phyloP scores from a whole-genome alignment of 2,888 invertebrate species.

The Cartodere bifasciata region DNA sequence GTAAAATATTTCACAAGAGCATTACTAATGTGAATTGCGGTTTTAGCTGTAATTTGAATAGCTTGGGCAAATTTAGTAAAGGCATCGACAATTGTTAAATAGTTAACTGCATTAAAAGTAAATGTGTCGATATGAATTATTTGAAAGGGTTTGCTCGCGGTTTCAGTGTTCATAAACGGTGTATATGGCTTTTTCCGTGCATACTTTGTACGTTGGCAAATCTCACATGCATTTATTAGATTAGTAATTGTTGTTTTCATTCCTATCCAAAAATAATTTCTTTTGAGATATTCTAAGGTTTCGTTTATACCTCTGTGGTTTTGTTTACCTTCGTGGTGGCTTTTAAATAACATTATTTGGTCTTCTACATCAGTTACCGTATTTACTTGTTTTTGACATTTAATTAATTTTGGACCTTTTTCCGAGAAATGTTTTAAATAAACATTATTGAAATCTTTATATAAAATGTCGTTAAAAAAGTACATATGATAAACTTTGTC shows the following conservation, averaged over 20 bases:
- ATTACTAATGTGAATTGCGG: not conserved
- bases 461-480: too few relatives aligned
- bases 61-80: constrained; percentile 13
- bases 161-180: constrained; percentile 14
- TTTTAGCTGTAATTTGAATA: not conserved
- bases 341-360: constrained; percentile 4
- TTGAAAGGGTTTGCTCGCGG: constrained; percentile 13
- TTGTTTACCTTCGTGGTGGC: constrained; percentile 4
- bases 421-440: too few relatives aligned
- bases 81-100: too few relatives aligned
- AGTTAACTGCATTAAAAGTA: too few relatives aligned
- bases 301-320: constrained; percentile 5
- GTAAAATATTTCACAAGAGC: constrained; percentile 1
- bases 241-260: not conserved
- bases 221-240: constrained; percentile 4
- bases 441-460: too few relatives aligned
- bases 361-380: not conserved
- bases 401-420: too few relatives aligned
- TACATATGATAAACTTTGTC: too few relatives aligned
- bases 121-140: constrained; percentile 15
- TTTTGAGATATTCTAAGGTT: too few relatives aligned
- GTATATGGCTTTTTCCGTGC: constrained; percentile 9
- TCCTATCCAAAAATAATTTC: too few relatives aligned
- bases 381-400: constrained; percentile 1
- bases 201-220: constrained; percentile 9